These are phyloP conservation scores for Cydia strobilella DNA, from an alignment of 1,140 invertebrate genomes.

Conservation along the genomic window DNA sequence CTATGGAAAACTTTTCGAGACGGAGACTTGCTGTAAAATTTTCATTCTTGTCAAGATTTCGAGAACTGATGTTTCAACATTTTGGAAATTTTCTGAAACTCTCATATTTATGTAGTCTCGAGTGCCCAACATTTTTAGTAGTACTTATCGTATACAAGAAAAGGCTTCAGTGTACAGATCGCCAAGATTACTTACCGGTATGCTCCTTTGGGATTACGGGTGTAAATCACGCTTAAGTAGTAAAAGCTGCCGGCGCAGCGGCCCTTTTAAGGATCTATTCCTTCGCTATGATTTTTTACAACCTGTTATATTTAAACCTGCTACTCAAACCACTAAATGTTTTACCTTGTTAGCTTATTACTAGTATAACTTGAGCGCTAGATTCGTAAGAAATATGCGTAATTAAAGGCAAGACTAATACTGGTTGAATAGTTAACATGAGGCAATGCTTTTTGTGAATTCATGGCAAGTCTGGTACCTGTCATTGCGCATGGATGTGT, in stretches of 20 bases:
- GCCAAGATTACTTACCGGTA: neutral
- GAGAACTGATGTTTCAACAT: too few species aligned
- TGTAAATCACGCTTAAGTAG: conserved; percentile 43
- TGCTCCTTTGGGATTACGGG: conserved; percentile 32
- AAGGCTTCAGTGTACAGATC: neutral
- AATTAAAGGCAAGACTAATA: too few species aligned
- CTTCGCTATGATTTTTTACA: conserved; percentile 7
- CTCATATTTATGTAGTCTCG: too few species aligned
- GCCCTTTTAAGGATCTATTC: conserved; percentile 31
- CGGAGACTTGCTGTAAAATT: too few species aligned
- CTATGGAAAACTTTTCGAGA: too few species aligned
- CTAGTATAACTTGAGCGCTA: neutral
- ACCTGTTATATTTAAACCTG: neutral
- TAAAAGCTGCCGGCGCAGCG: conserved; percentile 33
- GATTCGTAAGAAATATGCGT: too few species aligned
- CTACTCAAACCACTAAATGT: neutral
- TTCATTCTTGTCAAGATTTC: too few species aligned
- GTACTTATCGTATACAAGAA: too few species aligned
- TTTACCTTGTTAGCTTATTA: neutral
- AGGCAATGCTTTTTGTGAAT: neutral
- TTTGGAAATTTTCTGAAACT: too few species aligned
- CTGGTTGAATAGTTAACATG: too few species aligned
- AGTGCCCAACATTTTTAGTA: too few species aligned
- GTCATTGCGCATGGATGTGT: neutral
- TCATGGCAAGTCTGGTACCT: neutral